Base-by-base conservation (phyloP, 2,797 vertebrate species). In the Mus spretus region DNA sequence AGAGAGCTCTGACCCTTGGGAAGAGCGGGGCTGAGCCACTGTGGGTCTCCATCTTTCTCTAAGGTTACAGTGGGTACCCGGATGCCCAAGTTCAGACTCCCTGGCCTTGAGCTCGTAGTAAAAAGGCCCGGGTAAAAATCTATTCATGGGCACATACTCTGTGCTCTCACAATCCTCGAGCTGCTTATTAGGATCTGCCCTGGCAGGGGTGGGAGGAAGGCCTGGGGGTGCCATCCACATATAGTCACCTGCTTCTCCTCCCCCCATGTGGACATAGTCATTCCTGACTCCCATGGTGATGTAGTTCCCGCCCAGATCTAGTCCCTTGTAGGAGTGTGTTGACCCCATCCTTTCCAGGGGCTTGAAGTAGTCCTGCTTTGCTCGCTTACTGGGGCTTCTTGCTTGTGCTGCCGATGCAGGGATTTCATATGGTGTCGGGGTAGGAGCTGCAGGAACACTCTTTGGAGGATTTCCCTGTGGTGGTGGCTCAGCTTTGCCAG, bases 141-240 rank as follows among this genome's bases (percentile, higher is more conserved):
- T 98, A 37, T 98, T 99, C 99, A 99, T 99, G 97, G 99, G 99
- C 99, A 99, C 98, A 53, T 99, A 99, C 96, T 99, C 99, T 20
- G 98, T 98, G 86, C 98, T 98, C 14, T 55, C 20, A 20, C 11
- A 47, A 14, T 81, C 90, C 74, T 67, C 47, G 98, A 98, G 94
- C 98, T 97, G 65, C 78, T 70, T 28, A 6, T 0, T 0, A 40
- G 70, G 15, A 81, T 19, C 6, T 0, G 22, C 5, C 0, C 61
- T 70, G 81, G 44, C 19, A 4, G 75, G 98, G 98, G 1, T 98
- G 97, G 20, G 44, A 59, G 26, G 34, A 72, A 74, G 80, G 14
- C 22, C 98, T 97, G 7, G 99, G 19, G 99, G 98, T 0, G 98
- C 99, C 99, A 99, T 99, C 97, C 99, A 98, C 98, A 99, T 98